These are phyloP conservation scores for Phengaris alcon DNA, from an alignment of 2,888 invertebrate species.

Conservation along the genomic window DNA sequence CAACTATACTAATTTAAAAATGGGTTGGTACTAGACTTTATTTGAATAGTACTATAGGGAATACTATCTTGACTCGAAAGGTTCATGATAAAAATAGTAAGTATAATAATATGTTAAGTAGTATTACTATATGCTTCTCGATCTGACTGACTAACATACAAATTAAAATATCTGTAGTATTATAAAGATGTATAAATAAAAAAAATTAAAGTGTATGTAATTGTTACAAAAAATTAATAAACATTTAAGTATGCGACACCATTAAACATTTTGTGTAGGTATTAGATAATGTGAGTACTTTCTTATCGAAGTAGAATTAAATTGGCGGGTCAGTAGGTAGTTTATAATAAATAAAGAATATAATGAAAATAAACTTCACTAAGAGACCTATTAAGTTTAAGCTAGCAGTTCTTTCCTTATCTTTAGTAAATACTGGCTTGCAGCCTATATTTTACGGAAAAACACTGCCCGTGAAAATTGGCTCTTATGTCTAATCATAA, in stretches of 20 bases:
- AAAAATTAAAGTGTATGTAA: background rate
- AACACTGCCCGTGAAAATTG: conserved; percentile 24
- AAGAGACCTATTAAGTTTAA: conserved; percentile 2
- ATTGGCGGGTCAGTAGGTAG: background rate
- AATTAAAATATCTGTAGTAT: no score
- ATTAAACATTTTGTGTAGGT: background rate
- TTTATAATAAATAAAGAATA: conserved; percentile 8
- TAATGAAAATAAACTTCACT: background rate
- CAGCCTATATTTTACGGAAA: conserved; percentile 32
- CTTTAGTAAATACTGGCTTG: conserved; percentile 35
- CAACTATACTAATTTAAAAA: no score
- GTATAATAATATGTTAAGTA: no score
- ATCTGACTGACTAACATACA: no score
- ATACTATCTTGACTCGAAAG: no score
- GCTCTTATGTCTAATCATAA: conserved; percentile 22
- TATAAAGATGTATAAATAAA: background rate
- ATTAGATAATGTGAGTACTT: no score
- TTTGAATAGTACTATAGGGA: background rate
- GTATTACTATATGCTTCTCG: no score
- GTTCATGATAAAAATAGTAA: no score
- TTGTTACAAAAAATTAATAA: background rate
- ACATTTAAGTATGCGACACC: background rate
- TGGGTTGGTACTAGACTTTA: no score
- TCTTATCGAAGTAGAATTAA: no score
- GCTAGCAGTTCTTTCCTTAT: conserved; percentile 20